Conservation (phyloP, 2,797 vertebrate genomes). For the Coilia nasus region DNA sequence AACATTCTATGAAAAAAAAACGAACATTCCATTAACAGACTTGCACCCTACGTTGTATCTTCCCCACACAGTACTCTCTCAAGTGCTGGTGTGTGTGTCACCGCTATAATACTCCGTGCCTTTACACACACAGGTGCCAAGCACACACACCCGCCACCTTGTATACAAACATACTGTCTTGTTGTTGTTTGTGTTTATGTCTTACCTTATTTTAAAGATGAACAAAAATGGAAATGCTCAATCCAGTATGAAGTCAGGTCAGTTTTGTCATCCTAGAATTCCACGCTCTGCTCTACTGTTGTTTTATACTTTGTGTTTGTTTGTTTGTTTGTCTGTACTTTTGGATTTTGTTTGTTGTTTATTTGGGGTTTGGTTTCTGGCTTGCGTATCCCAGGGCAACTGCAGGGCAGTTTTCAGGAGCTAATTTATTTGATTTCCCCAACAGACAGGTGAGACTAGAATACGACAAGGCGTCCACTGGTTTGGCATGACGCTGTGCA, state of each 20-base stretch:
- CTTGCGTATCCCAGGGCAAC: constrained; percentile 72
- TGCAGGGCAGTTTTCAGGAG: constrained; percentile 85
- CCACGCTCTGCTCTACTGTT: constrained; percentile 66
- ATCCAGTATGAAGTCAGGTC: constrained; percentile 65
- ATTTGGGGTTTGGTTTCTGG: constrained; percentile 62
- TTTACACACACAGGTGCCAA: too few relatives aligned
- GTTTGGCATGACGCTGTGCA: constrained; percentile 73
- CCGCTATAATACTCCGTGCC: too few relatives aligned
- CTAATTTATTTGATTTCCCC: constrained; percentile 79
- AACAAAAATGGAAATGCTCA: constrained; percentile 44
- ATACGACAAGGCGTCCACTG: constrained; percentile 80
- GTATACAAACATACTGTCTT: constrained; percentile 9
- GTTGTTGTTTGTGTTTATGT: constrained; percentile 49
- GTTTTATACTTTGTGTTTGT: constrained; percentile 54
- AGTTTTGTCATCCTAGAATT: constrained; percentile 53
- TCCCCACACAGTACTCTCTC: too few relatives aligned
- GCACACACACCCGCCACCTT: too few relatives aligned
- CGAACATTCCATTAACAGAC: too few relatives aligned
- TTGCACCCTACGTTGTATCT: too few relatives aligned
- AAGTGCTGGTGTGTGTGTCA: too few relatives aligned
- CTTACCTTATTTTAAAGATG: constrained; percentile 30
- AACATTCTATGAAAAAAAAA: too few relatives aligned
- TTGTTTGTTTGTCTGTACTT: neutral
- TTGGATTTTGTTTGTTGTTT: constrained; percentile 60
- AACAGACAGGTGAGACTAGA: constrained; percentile 77